Evolutionary conservation across 2,888 invertebrate species (phyloP), one percentile per base, ranked within the genome.

Genomic region (Yponomeuta plumbellus): DNA sequence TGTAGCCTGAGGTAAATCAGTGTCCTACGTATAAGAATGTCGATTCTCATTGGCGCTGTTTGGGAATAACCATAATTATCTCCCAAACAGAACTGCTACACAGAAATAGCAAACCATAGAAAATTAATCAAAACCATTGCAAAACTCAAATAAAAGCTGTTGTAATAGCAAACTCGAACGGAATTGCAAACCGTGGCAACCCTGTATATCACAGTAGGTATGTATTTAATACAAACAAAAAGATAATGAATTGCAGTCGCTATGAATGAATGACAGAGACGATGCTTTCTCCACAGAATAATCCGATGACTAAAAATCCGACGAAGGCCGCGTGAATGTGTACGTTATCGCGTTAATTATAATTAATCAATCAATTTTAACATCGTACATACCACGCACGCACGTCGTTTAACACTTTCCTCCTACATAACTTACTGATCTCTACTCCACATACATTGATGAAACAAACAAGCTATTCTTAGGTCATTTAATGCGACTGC

Each of bases 381-480:
- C 58, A 11, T 61, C 44, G 61, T 52, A 59, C 65, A 66, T 66
- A 13, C 26, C 68, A 64, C 61, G 57, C 64, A 67, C 67, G 63
- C 34, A 64, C 64, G 52, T 62, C 20, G 26, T 26, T 17, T 20
- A 62, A n/a, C 39, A 62, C n/a, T 62, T 62, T 62, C 62, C 6
- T 58, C 58, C 58, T 58, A 58, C 20, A 21, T 58, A 58, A 56
- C 56, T 56, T 56, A 56, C 11, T 58, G 20, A 58, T 58, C 58
- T 22, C 20, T 58, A 58, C 20, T 58, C 58, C 58, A 22, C 22
- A 52, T 52, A 13, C 17, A 21, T 58, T 13, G 58, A 58, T 11
- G 22, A 21, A 58, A 58, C 13, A 58, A 58, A 58, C 22, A 58
- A 21, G 58, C 58, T 58, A 58, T 58, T 22, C 20, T 52, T 52